Evolutionary conservation across 37 sponge, comb jelly and placozoan genomes (phyloP), one percentile per base, ranked within the genome.

Genomic region (Amphimedon queenslandica): DNA sequence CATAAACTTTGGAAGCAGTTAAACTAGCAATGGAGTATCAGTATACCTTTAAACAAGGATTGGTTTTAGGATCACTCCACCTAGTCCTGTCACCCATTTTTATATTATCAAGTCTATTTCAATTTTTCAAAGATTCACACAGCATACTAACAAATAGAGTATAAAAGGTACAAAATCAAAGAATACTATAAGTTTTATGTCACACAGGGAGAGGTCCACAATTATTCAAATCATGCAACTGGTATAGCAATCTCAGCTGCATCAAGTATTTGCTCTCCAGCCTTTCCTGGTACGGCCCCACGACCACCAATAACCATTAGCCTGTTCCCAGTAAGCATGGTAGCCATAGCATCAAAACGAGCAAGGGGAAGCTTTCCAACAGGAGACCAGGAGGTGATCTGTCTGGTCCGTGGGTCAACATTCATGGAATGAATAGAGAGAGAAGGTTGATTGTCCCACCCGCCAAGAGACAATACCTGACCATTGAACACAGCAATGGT

Each of bases 1-100:
- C 78, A 88, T 2, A 86, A 82, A 8, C 71, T 64, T 4, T 83
- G 61, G 3, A 73, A 73, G 25, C 78, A 86, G 86, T 88, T 60
- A 21, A 37, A n/a, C 32, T 16, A 57, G 73, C 0, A 57, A 53
- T 38, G 18, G 13, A 11, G 42, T n/a, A n/a, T n/a, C 39, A 28
- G 24, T 41, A 43, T 25, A 32, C 51, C 0, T 0, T 29, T 4
- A 16, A 2, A 13, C 61, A n/a, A 29, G 40, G 4, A 20, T 21
- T 29, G 34, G 18, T 4, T 29, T 56, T 55, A 0, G 85, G 85
- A 57, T 84, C 66, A 36, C 32, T 84, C 79, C 85, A 84, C 40
- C 73, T 39, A 35, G 58, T 30, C 0, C 79, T 36, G 38, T 77
- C 73, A 23, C 84, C 78, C 84, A 84, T 84, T 61, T 4, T 56